These are phyloP conservation scores for Oophaga pumilio DNA, from an alignment of 2,113 vertebrate genomes.

Conservation along the genomic window DNA sequence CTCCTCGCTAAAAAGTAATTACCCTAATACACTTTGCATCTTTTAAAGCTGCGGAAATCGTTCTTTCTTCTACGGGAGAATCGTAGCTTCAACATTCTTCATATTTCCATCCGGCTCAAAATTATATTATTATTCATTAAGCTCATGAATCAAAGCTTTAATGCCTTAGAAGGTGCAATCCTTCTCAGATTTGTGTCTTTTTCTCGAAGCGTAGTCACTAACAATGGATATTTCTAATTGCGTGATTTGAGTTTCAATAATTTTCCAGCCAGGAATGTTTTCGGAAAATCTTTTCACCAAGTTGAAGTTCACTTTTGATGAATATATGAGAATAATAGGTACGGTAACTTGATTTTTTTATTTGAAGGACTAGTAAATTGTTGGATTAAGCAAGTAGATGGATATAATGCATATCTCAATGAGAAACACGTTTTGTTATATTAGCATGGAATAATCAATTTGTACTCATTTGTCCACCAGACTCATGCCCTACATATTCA, in stretches of 20 bases:
- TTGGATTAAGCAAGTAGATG: no score
- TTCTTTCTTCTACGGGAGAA: slow-evolving; percentile 20
- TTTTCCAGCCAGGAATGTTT: no score
- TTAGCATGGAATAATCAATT: no score
- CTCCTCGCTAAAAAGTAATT: slow-evolving; percentile 40
- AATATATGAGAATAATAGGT: background rate
- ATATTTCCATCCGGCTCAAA: slow-evolving; percentile 27
- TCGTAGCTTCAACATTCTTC: slow-evolving; percentile 11
- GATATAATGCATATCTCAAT: no score
- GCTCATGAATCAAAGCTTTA: slow-evolving; percentile 42
- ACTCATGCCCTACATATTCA: no score
- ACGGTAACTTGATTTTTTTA: background rate
- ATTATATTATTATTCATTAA: slow-evolving; percentile 55
- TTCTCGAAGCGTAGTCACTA: background rate
- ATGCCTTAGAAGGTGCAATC: background rate
- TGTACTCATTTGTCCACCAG: no score
- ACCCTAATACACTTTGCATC: slow-evolving; percentile 50
- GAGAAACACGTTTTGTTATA: no score
- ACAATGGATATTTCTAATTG: background rate
- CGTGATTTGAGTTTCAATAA: no score
- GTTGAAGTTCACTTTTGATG: background rate
- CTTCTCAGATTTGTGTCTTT: background rate
- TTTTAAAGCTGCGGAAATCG: slow-evolving; percentile 22
- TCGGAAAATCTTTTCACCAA: no score
- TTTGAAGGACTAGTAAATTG: no score